Percentiles rank a stretch among this genome's conserved stretches.
Evolutionary conservation across 2,888 invertebrate genomes (phyloP).

Genomic region (Philereme transversata): DNA sequence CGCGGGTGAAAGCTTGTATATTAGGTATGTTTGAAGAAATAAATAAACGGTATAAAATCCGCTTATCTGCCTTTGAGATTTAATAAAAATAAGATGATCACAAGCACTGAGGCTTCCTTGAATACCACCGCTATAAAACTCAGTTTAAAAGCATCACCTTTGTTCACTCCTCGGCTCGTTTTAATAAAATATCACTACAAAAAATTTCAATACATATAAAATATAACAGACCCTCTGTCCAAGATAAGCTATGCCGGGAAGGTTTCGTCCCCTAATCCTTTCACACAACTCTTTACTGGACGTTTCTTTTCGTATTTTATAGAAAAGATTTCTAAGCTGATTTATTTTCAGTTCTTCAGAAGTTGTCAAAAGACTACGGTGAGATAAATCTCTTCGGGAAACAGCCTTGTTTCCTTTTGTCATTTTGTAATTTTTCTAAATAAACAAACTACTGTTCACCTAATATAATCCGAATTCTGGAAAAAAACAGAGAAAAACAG

Average conservation of each 20-base stretch:
- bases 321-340: constrained; percentile 36
- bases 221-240: constrained; percentile 62
- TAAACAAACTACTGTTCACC: too few species aligned
- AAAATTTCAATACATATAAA: constrained; percentile 63
- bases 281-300: constrained; percentile 70
- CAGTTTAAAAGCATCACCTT: constrained; percentile 68
- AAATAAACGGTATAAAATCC: too few species aligned
- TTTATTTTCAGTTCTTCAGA: constrained; percentile 26
- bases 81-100: constrained; percentile 24
- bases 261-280: constrained; percentile 59
- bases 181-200: constrained; percentile 79
- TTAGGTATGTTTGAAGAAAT: too few species aligned
- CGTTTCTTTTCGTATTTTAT: constrained; percentile 62
- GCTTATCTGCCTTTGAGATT: constrained; percentile 17
- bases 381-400: background rate
- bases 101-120: constrained; percentile 10
- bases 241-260: constrained; percentile 64
- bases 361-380: constrained; percentile 10
- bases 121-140: constrained; percentile 39
- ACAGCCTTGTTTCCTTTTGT: too few species aligned
- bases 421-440: too few species aligned
- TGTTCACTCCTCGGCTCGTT: constrained; percentile 51
- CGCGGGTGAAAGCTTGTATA: too few species aligned
- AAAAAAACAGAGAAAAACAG: too few species aligned
- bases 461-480: too few species aligned